Base-by-base conservation (phyloP, 2,888 invertebrate genomes). In the Drosophila subquinaria region DNA sequence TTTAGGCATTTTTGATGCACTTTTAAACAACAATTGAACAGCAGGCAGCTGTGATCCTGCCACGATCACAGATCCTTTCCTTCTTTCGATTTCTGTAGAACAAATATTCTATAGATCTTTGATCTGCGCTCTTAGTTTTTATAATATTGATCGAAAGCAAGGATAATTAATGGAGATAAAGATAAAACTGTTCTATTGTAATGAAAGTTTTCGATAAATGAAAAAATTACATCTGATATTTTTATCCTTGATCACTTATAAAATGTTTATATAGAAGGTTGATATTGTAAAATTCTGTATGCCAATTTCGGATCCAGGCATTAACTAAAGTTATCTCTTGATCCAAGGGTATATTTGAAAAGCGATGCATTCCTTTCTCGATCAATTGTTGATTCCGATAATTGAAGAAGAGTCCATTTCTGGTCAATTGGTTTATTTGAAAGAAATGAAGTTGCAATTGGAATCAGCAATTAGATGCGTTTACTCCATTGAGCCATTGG, bases 381-480 rank as follows among this genome's bases (percentile, higher is more conserved):
- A 30, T 48, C 48, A 30, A 15, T n/a, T 13, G 6, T 45, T 40
- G 27, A 10, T 53, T 27, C n/a, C 6, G 11, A 23, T 2, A 1
- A 6, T 27, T 6, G 8, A 2, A 13, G 4, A 38, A 36, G 13
- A 4, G 30, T 15, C n/a, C 45, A 35, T 33, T 20, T 56, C 10
- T 43, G 33, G 56, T 35, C 45, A 57, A 23, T 57, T 45, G 45
- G 2, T 35, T 10, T 11, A 30, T 53, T 42, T 42, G 40, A 52
- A 27, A 38, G 27, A 30, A 27, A 52, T 56, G 15, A 59, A 47
- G 52, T 52, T 15, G 38, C 38, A 38, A 38, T 51, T 56, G 51
- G 57, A 42, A 45, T 63, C 42, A 36, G 51, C 56, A 63, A 61
- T 73, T 48, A 30, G 45, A 53, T 40, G 62, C 23, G n/a, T 23